These are phyloP conservation scores for Zosterops hypoxanthus DNA, from an alignment of 2,113 vertebrate species.

Conservation along the genomic window DNA sequence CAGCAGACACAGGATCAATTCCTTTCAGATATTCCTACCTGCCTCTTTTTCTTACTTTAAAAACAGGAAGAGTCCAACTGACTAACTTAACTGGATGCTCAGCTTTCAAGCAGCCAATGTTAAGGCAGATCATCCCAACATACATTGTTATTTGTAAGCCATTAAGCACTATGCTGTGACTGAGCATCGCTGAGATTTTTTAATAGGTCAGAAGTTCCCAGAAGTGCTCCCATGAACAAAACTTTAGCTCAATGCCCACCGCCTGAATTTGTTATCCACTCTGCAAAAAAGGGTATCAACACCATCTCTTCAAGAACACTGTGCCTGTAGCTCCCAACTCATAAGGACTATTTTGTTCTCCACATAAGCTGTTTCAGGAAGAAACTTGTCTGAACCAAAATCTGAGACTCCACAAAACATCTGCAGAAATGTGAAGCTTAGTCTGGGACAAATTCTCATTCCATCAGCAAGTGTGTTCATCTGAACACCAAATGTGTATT, in stretches of 20 bases:
- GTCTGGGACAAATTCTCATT: neutral
- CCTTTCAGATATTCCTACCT: neutral
- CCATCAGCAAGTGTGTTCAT: neutral
- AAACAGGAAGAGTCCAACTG: neutral
- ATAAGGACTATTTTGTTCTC: neutral
- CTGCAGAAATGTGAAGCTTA: neutral
- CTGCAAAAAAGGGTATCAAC: neutral
- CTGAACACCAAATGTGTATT: neutral
- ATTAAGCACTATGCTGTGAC: neutral
- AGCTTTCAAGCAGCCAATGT: neutral
- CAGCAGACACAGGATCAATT: neutral
- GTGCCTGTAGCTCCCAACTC: neutral
- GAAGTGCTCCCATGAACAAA: neutral
- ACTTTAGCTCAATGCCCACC: rapidly evolving
- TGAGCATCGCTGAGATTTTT: neutral
- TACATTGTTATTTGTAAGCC: neutral
- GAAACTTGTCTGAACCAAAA: neutral
- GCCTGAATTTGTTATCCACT: neutral
- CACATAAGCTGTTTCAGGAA: neutral
- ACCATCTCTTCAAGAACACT: neutral
- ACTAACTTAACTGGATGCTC: neutral
- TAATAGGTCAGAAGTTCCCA: neutral
- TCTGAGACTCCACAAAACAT: neutral
- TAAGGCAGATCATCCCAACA: neutral
- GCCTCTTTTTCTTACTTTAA: neutral